phyloP scores from a whole-genome alignment of 2,797 vertebrate species.

The Chrosomus eos region DNA sequence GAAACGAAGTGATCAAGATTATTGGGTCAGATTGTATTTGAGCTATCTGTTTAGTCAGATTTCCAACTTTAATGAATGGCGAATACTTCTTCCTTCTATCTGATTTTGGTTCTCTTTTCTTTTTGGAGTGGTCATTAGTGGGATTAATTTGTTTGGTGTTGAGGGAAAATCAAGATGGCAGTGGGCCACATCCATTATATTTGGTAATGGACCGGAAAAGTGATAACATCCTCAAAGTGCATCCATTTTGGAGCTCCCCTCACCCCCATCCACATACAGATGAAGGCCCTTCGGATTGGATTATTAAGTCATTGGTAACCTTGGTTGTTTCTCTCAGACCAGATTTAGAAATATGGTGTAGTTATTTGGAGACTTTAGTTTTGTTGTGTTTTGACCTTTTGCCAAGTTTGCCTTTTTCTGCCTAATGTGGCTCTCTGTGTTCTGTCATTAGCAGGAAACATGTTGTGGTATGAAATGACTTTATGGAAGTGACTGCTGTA shows the following conservation, averaged over 20 bases:
- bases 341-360: neutral
- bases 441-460: slow-evolving; percentile 20
- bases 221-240: slow-evolving; percentile 54
- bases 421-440: slow-evolving; percentile 27
- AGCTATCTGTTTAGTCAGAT: slow-evolving; percentile 50
- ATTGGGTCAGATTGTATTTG: slow-evolving; percentile 50
- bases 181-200: slow-evolving; percentile 64
- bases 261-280: neutral
- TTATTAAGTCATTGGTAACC: slow-evolving; percentile 1
- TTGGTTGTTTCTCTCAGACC: neutral
- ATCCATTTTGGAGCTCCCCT: neutral
- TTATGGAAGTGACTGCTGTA: slow-evolving; percentile 30
- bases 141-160: slow-evolving; percentile 56
- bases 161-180: slow-evolving; percentile 49
- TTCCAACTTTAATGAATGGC: slow-evolving; percentile 60
- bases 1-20: slow-evolving; percentile 35
- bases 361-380: slow-evolving; percentile 15
- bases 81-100: slow-evolving; percentile 40
- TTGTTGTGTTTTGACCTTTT: neutral
- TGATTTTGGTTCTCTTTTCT: slow-evolving; percentile 35
- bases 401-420: neutral
- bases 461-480: slow-evolving; percentile 9
- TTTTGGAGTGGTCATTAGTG: slow-evolving; percentile 63
- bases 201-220: slow-evolving; percentile 67
- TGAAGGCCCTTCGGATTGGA: neutral